Evolutionary conservation across 2,888 invertebrate genomes (phyloP).

Genomic region (Lottia scabra): DNA sequence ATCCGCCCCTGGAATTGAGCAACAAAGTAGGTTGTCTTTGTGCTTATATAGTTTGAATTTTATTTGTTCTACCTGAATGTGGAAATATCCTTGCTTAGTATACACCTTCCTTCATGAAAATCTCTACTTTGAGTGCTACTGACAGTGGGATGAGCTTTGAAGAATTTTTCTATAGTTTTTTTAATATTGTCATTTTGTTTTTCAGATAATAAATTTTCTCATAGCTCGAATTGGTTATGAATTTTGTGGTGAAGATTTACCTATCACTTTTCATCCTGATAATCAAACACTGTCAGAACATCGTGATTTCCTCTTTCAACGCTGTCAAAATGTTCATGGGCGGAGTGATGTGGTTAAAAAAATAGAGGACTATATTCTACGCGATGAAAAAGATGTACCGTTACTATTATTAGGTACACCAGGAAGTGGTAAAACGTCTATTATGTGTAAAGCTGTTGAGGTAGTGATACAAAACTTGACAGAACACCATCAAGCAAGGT

Average conservation of each 20-base stretch:
- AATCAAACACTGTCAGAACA: slow-evolving; percentile 52
- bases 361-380: slow-evolving; percentile 58
- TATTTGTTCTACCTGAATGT: no score
- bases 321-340: slow-evolving; percentile 58
- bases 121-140: no score
- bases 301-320: slow-evolving; percentile 59
- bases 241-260: slow-evolving; percentile 56
- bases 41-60: no score
- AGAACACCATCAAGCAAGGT: slow-evolving; percentile 43
- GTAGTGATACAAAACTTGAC: slow-evolving; percentile 40
- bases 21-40: no score
- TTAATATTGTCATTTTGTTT: slow-evolving; percentile 1
- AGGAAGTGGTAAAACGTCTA: slow-evolving; percentile 65
- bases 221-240: slow-evolving; percentile 60
- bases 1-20: no score
- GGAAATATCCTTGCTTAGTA: no score
- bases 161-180: no score
- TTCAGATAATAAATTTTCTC: slow-evolving; percentile 63
- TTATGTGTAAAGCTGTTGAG: slow-evolving; percentile 61
- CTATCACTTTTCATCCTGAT: slow-evolving; percentile 49
- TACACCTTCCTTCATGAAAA: no score
- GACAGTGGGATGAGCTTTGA: no score
- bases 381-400: slow-evolving; percentile 61
- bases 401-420: slow-evolving; percentile 60
- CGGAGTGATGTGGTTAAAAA: slow-evolving; percentile 54